A percentile compares a stretch with the other conserved stretches of the same genome.
Evolutionary conservation across 2,888 invertebrate genomes (phyloP).

Genomic region (Diaperis boleti): DNA sequence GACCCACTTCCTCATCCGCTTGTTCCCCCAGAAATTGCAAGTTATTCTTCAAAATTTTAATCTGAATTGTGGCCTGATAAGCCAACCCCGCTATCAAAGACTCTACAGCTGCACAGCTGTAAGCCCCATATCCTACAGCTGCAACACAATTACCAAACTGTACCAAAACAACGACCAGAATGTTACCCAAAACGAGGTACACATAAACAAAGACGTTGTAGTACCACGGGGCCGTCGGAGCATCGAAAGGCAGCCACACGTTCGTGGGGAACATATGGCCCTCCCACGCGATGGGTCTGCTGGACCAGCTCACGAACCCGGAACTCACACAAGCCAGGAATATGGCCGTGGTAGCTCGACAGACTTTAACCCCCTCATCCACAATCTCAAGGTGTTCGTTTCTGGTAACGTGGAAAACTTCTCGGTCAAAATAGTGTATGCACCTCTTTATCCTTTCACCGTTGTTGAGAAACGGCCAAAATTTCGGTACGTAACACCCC

Average conservation of each 20-base stretch:
- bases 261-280: slow-evolving; percentile 20
- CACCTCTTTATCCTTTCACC: slow-evolving; percentile 4
- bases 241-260: slow-evolving; percentile 23
- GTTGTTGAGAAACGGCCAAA: slow-evolving; percentile 14
- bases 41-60: slow-evolving; percentile 31
- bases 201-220: slow-evolving; percentile 6
- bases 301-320: slow-evolving; percentile 22
- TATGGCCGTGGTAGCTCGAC: slow-evolving; percentile 1
- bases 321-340: slow-evolving; percentile 5
- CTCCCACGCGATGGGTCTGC: slow-evolving; percentile 18
- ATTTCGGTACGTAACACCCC: slow-evolving; percentile 20
- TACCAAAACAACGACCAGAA: neutral
- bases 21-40: slow-evolving; percentile 15
- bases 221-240: neutral
- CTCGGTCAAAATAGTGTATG: slow-evolving; percentile 14
- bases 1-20: slow-evolving; percentile 4
- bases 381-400: slow-evolving; percentile 4
- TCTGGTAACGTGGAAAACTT: slow-evolving; percentile 2
- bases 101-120: slow-evolving; percentile 11
- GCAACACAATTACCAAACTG: neutral
- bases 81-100: slow-evolving; percentile 21
- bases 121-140: slow-evolving; percentile 31
- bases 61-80: slow-evolving; percentile 20
- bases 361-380: slow-evolving; percentile 5
- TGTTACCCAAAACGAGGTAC: slow-evolving; percentile 20